Conservation (phyloP, 2,797 vertebrate genomes). For the Thaleichthys pacificus region DNA sequence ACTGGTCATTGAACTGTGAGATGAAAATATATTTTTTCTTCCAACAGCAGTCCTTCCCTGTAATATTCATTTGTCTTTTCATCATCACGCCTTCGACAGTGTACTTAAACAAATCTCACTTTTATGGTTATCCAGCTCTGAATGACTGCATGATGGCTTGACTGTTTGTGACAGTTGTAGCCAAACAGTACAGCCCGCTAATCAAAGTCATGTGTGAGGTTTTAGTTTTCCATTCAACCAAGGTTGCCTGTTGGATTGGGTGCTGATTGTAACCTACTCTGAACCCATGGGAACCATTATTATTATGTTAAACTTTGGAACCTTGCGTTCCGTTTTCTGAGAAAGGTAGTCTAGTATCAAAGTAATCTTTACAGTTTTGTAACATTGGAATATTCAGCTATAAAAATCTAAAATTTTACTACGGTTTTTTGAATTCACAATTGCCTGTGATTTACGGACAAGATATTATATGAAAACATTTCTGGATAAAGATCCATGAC, state of each 20-base stretch:
- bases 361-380: too few species aligned
- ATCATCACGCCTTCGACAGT: slow-evolving; percentile 25
- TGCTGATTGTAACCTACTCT: slow-evolving; percentile 1
- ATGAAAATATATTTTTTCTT: not conserved
- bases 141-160: slow-evolving; percentile 19
- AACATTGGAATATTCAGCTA: too few species aligned
- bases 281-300: not conserved
- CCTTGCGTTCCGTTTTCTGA: not conserved
- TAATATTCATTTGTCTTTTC: slow-evolving; percentile 25
- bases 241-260: slow-evolving; percentile 14
- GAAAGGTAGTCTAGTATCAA: not conserved
- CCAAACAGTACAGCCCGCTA: slow-evolving; percentile 42
- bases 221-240: slow-evolving; percentile 36
- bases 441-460: not conserved
- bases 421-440: too few species aligned
- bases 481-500: slow-evolving; percentile 4
- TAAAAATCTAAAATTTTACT: too few species aligned
- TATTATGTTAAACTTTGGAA: not conserved
- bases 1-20: not conserved
- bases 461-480: not conserved
- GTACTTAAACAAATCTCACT: slow-evolving; percentile 31
- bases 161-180: slow-evolving; percentile 41
- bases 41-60: slow-evolving; percentile 5
- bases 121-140: slow-evolving; percentile 6
- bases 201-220: slow-evolving; percentile 43